Conservation (phyloP, 2,113 vertebrate genomes). For the Cariama cristata region DNA sequence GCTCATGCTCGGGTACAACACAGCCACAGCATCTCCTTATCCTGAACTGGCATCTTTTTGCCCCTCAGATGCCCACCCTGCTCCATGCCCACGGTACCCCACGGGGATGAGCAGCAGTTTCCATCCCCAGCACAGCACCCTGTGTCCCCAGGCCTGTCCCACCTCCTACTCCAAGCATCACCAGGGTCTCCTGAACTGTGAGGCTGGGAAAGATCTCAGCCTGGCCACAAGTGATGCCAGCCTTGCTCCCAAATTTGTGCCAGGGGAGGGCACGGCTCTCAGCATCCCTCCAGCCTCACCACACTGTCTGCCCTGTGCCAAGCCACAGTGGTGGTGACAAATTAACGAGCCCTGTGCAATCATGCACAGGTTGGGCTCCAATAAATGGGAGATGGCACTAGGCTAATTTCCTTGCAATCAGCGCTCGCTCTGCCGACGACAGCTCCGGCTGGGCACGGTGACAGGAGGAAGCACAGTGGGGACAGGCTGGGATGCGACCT, state of each 20-base stretch:
- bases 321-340: neutral
- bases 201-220: neutral
- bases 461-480: neutral
- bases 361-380: neutral
- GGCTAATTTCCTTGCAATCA: slow-evolving; percentile 47
- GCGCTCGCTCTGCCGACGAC: rapidly evolving
- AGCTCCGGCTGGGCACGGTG: neutral
- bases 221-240: neutral
- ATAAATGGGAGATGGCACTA: neutral
- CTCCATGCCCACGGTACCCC: neutral
- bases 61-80: neutral
- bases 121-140: neutral
- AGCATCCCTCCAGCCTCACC: neutral
- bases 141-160: neutral
- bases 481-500: neutral
- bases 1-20: neutral
- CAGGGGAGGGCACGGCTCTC: neutral
- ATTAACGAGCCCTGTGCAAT: neutral
- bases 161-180: neutral
- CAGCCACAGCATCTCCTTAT: neutral
- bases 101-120: neutral
- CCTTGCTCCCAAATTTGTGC: neutral
- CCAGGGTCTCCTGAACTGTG: neutral
- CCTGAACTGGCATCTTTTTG: neutral
- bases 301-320: rapidly evolving